These are phyloP conservation scores for Drosophila putrida DNA, from an alignment of 2,888 invertebrate species.

Conservation along the genomic window DNA sequence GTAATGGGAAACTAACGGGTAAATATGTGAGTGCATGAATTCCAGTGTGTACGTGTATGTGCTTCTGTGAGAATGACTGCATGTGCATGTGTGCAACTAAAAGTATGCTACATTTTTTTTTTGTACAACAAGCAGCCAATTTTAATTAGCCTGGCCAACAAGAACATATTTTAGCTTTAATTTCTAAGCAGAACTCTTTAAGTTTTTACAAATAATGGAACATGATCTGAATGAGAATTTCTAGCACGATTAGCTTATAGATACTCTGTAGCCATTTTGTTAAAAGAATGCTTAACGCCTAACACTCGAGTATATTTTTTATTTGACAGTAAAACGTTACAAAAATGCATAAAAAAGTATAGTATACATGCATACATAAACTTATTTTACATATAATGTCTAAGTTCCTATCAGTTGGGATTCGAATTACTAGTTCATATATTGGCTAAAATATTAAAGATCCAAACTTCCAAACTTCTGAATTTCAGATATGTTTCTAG, in stretches of 20 bases:
- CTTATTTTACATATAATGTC: no score
- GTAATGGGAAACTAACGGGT: constrained; percentile 70
- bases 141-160: constrained; percentile 61
- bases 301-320: no score
- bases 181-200: constrained; percentile 23
- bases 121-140: constrained; percentile 42
- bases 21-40: constrained; percentile 60
- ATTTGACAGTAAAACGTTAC: no score
- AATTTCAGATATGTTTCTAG: no score
- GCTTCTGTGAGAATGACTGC: background rate
- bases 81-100: constrained; percentile 33
- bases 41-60: constrained; percentile 1
- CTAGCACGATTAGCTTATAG: background rate
- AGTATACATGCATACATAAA: no score
- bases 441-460: no score
- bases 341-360: no score
- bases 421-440: no score
- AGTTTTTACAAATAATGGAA: constrained; percentile 16
- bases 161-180: constrained; percentile 38
- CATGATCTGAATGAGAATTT: background rate
- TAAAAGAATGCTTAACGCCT: no score
- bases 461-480: no score
- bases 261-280: constrained; percentile 5
- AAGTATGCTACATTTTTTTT: constrained; percentile 60
- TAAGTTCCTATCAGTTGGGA: no score